Evolutionary conservation across 2,797 vertebrate species (phyloP), one percentile per base, ranked within the genome.

Genomic region (Sebastes jordani): DNA sequence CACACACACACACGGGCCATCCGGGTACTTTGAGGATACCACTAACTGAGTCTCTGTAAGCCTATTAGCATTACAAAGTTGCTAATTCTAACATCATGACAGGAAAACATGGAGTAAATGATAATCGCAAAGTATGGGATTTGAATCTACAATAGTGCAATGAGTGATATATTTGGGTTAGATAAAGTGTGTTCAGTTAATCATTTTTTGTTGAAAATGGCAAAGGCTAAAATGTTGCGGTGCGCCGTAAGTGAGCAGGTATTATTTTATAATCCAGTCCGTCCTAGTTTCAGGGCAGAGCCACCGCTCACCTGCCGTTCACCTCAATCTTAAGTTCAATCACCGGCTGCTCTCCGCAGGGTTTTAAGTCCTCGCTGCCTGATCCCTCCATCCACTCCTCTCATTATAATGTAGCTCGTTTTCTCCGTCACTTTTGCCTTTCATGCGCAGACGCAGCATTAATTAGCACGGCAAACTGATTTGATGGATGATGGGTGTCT

Each of bases 61-160:
- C 72, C 76, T 79, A 69, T 89, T 84, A 86, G 69, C 64, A 65
- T 78, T 64, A 62, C 59, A 86, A 54, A 85, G 74, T 78, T 82
- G 30, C 65, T 87, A 79, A 87, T 90, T 84, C 46, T 49, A 20
- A 49, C 46, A 49, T 49, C 46, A 49, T 20, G 46, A 49, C 46
- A 23, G 67, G 64, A 3, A 38, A 13, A 68, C 67, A 32, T 10
- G 69, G n/a, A 5, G 36, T 20, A 36, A 68, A 30, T 25, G 30
- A 27, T 68, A 34, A 66, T 74, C 11, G 36, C 10, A 42, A n/a
- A 62, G 52, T 22, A 13, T 34, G n/a, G 11, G 38, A 66, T 76
- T 6, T 23, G 3, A 8, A 25, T 20, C 6, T 27, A 13, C 1
- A 32, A 18, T 16, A 73, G 22, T 6, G 0, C n/a, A 29, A 2